phyloP scores from a whole-genome alignment of 2,113 vertebrate species.

The Panthera tigris region DNA sequence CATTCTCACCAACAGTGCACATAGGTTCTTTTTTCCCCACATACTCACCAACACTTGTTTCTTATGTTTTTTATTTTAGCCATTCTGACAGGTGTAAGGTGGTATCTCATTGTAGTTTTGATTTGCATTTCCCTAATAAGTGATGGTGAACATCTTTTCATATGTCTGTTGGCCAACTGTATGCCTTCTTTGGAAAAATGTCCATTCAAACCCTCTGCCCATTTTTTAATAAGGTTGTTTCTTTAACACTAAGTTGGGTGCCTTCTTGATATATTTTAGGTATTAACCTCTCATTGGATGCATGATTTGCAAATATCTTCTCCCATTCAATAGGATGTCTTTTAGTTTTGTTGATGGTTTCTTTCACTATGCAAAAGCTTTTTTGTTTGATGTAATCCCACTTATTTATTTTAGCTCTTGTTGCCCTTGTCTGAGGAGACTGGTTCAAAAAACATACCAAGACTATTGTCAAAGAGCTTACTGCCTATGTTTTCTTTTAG shows the following conservation, averaged over 20 bases:
- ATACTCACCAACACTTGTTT: not conserved
- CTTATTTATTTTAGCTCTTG: not conserved
- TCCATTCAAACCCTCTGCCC: not conserved
- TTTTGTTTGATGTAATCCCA: not conserved
- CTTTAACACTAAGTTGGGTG: not conserved
- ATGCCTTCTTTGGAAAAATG: not conserved
- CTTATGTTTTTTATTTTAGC: not conserved
- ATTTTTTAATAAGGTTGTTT: not conserved
- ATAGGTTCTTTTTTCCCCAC: not conserved
- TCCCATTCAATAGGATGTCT: not conserved
- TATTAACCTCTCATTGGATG: not conserved
- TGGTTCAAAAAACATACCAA: not conserved
- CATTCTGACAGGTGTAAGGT: not conserved
- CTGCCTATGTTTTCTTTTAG: not conserved
- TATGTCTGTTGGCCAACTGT: not conserved
- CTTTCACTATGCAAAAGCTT: not conserved
- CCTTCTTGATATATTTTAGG: not conserved
- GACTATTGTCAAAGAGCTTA: not conserved
- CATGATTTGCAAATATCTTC: not conserved
- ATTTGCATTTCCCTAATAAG: not conserved
- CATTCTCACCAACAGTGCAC: not conserved
- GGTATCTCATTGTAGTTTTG: not conserved
- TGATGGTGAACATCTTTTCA: not conserved
- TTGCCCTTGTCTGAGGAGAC: not conserved
- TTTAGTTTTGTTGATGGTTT: not conserved